Evolutionary conservation across 2,113 vertebrate species (phyloP).

Genomic region (Oreochromis tanganicae): DNA sequence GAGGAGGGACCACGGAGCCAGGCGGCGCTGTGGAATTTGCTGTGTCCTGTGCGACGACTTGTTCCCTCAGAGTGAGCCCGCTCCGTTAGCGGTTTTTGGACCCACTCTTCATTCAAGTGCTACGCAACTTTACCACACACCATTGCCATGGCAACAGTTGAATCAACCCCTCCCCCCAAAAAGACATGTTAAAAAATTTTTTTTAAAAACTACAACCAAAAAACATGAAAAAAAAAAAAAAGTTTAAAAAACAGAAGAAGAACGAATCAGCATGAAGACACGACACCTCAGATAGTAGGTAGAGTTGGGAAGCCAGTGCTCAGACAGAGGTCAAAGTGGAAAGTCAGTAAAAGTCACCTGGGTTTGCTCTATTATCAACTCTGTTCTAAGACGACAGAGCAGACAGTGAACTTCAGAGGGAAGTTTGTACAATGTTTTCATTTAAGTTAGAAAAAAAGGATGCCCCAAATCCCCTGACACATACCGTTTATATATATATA

Average conservation of each 20-base stretch:
- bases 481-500: not conserved
- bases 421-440: not conserved
- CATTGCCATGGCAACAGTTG: slow-evolving; percentile 33
- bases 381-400: not conserved
- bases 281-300: slow-evolving; percentile 72
- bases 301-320: slow-evolving; percentile 35
- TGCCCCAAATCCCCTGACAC: not conserved
- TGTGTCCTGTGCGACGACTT: slow-evolving; percentile 65
- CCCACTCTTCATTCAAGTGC: slow-evolving; percentile 97
- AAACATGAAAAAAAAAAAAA: not conserved
- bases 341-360: slow-evolving; percentile 11
- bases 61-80: slow-evolving; percentile 88
- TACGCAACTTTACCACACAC: slow-evolving; percentile 45
- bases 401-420: not conserved
- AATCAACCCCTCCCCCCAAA: not conserved
- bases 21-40: slow-evolving; percentile 44
- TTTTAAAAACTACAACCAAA: not conserved
- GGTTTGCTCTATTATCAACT: not conserved
- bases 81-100: slow-evolving; percentile 84
- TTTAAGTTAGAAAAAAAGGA: slow-evolving; percentile 34
- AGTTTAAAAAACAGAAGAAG: not conserved
- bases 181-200: not conserved
- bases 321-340: slow-evolving; percentile 20
- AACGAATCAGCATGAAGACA: slow-evolving; percentile 76
- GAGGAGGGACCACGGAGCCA: not conserved